Evolutionary conservation across 2,797 vertebrate genomes (phyloP), one percentile per base, ranked within the genome.

Genomic region (Enteromius afrohamiltoni): DNA sequence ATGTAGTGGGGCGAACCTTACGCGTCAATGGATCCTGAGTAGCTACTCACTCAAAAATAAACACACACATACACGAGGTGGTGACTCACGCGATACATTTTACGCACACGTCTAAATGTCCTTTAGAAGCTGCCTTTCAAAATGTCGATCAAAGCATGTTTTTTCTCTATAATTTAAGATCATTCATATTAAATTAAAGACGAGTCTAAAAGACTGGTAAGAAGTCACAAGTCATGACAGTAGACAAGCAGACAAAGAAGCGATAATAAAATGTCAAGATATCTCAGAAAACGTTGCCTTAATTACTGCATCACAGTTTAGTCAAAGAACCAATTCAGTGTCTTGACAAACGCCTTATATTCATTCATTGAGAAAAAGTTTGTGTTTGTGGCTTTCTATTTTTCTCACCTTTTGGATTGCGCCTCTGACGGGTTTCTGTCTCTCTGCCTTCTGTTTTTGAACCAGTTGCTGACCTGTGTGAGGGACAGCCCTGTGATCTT

Each of bases 401-500:
- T 3, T 51, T 74, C 84, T 88, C 16, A 99, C 97, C 97, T 98
- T 93, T 98, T 98, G 84, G 96, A 97, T 85, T 98, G 97, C 34
- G 96, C 95, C 92, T 98, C 97, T 34, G 97, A 96, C 62, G 98
- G 97, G 89, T 98, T 99, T 88, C 98, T 95, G 93, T 99, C 98
- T 84, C 98, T 95, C 95, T 99, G 98, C 80, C 98, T 92, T 85
- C 98, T 94, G 95, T 99, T 99, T 94, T 99, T 99, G 94, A 99
- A 99, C 98, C 98, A 99, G 96, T 99, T 99, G 97, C 98, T 99
- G 95, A 99, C 98, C 93, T 99, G 98, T 77, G 97, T 99, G 93
- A 98, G 93, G 87, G 97, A 98, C 86, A 99, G 97, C 90, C 98
- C 98, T 70, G 98, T 98, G 92, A 97, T 95, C 95, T 97, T 98